Base-by-base conservation (phyloP, 2,797 vertebrate genomes). In the Lophotriccus pileatus region DNA sequence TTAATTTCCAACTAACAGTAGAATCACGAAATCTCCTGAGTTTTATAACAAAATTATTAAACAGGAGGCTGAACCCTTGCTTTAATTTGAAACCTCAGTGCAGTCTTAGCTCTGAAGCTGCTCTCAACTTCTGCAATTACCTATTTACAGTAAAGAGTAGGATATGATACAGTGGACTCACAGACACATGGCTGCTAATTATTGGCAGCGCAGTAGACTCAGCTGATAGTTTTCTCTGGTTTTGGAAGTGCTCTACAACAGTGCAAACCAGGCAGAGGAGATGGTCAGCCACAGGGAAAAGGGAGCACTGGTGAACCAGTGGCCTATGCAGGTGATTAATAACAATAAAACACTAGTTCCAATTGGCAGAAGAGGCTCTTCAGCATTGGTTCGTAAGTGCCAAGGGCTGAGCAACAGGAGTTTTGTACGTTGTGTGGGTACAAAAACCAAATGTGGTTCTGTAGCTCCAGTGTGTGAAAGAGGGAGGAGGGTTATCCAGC, bases 41-140 rank as follows among this genome's bases (percentile, higher is more conserved):
- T 93, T 92, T 89, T 90, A 74, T 83, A 74, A 43, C 60, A 77
- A 92, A 93, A 90, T 88, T 93, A 49, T 69, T 66, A 41, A 84
- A 63, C 25, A 72, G 69, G 73, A 69, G 25, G 43, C 58, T 59
- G 68, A 76, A 21, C n/a, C 50, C 9, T 67, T 86, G 66, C 47
- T 70, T 64, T 60, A 87, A 68, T 89, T 59, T 58, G 58, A 89
- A 73, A 14, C 56, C 83, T 68, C 62, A n/a, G 47, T 56, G 76
- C n/a, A 81, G 67, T 47, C 81, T 92, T 89, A 32, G 43, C 36
- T 84, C 25, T 53, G 63, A 60, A 87, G 41, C 66, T n/a, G 15
- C 34, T 80, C 36, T 90, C 39, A 36, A 16, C 34, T 90, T 79
- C 36, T 82, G 67, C 60, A 69, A 23, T 89, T 76, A 55, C 24